Conservation (phyloP, 2,113 vertebrate genomes). For the Mastomys natalensis region DNA sequence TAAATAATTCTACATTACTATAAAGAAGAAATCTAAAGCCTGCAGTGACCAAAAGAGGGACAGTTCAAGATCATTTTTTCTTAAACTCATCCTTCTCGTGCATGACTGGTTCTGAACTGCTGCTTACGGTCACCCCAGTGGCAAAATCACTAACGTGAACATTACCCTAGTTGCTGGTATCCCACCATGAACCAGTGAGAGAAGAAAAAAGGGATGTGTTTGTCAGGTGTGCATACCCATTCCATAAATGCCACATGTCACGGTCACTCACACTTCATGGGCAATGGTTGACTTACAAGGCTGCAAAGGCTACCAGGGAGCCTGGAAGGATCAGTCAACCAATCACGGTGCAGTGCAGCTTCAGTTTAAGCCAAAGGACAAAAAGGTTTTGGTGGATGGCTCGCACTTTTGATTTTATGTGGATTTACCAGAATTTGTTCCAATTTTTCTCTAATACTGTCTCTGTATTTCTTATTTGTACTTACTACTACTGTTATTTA, state of each 20-base stretch:
- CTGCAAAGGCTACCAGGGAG: too few relatives aligned
- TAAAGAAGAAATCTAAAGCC: background rate
- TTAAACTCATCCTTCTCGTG: background rate
- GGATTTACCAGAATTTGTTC: background rate
- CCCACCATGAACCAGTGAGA: background rate
- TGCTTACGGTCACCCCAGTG: background rate
- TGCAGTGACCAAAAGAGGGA: background rate
- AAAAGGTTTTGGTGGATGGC: background rate
- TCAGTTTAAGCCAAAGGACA: background rate
- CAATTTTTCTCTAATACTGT: background rate
- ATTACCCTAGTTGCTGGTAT: background rate
- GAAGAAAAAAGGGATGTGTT: background rate
- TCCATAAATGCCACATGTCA: background rate
- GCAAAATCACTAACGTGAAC: background rate
- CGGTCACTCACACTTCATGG: background rate
- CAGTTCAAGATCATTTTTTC: background rate
- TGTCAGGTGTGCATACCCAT: background rate
- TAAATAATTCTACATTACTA: background rate
- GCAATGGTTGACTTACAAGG: background rate
- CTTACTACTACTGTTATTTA: slow-evolving; percentile 8
- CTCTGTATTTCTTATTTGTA: background rate
- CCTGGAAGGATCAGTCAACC: background rate
- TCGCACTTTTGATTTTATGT: background rate
- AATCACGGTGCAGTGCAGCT: background rate
- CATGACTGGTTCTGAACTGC: background rate